phyloP scores from a whole-genome alignment of 2,888 invertebrate species.

The Flexamia atlantica region DNA sequence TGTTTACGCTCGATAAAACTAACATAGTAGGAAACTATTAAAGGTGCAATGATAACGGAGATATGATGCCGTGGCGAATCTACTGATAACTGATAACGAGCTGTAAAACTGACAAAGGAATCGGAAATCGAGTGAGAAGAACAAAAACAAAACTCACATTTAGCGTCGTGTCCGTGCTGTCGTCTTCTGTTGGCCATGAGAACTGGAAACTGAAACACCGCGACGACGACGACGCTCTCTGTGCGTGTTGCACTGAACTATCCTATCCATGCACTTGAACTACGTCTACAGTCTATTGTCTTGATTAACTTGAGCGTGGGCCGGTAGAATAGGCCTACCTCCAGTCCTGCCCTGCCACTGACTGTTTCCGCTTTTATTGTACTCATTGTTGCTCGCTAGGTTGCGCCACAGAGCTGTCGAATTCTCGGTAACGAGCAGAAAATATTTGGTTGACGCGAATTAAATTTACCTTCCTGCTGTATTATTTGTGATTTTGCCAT shows the following conservation, averaged over 20 bases:
- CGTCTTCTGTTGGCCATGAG: conserved; percentile 5
- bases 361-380: background rate
- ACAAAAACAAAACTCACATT: conserved; percentile 17
- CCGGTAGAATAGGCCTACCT: background rate
- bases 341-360: background rate
- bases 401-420: background rate
- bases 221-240: conserved; percentile 6
- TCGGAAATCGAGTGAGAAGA: background rate
- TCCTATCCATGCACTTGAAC: conserved; percentile 2
- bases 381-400: background rate
- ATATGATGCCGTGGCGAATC: background rate
- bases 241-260: background rate
- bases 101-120: background rate
- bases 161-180: conserved; percentile 1
- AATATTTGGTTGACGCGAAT: too few relatives aligned
- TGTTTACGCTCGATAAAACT: background rate
- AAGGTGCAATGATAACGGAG: conserved; percentile 7
- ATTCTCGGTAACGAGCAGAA: background rate
- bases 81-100: background rate
- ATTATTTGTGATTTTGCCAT: too few relatives aligned
- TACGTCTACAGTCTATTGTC: conserved; percentile 1
- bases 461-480: too few relatives aligned
- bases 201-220: conserved; percentile 14
- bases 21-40: background rate
- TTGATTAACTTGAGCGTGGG: background rate